Conservation (phyloP, 2,113 vertebrate species). For the Cariama cristata region DNA sequence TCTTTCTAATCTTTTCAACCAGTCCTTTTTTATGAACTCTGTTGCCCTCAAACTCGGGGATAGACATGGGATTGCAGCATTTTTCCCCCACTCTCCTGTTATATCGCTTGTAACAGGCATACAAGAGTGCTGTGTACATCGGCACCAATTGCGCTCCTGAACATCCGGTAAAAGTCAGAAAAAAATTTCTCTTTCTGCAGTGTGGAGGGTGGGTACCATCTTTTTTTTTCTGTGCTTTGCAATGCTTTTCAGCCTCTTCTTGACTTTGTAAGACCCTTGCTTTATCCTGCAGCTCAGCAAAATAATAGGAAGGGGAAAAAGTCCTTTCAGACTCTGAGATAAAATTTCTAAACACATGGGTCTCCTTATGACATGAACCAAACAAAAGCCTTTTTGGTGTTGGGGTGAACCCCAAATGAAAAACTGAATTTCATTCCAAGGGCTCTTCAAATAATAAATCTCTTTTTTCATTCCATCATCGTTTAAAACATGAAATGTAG, state of each 20-base stretch:
- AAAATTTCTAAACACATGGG: background rate
- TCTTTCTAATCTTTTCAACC: background rate
- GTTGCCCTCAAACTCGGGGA: background rate
- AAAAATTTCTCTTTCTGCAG: background rate
- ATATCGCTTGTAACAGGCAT: background rate
- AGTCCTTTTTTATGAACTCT: background rate
- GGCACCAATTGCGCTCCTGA: background rate
- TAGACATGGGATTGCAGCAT: background rate
- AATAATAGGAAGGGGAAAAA: background rate
- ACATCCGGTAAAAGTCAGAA: background rate
- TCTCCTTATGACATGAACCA: background rate
- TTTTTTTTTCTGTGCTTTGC: background rate
- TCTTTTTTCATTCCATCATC: background rate
- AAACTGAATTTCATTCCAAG: background rate
- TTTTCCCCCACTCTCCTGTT: background rate
- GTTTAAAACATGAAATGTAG: background rate
- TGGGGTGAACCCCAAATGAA: background rate
- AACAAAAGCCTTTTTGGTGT: background rate
- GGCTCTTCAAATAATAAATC: background rate
- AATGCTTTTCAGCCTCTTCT: background rate
- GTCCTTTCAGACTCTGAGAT: background rate
- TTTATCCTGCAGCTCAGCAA: background rate
- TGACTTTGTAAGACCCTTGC: background rate
- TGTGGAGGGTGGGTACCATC: background rate
- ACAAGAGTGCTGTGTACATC: background rate